Evolutionary conservation across 1,140 invertebrate genomes (phyloP), one percentile per base, ranked within the genome.

Genomic region (Drosophila baimaii): DNA sequence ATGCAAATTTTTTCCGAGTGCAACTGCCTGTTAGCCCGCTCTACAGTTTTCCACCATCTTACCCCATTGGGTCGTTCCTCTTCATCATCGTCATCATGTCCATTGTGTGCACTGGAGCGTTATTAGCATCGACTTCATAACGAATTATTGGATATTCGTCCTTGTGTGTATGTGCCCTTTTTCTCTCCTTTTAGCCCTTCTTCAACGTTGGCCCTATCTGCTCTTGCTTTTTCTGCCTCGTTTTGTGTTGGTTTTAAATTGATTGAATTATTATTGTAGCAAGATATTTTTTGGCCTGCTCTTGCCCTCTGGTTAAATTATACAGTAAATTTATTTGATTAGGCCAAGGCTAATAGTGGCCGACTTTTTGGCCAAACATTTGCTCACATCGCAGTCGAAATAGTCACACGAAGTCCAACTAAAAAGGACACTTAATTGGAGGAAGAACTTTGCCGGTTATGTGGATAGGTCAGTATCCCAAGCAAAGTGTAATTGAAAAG

Each of bases 111-210:
- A 86, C 41, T 86, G 75, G 54, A 88, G 68, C 79, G 80, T 86
- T 88, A 88, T 88, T 88, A 88, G 83, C 83, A 83, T 88, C 73
- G 83, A 88, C 83, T 88, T 88, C 73, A 88, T 88, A 88, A 88
- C 77, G 79, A 88, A 88, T 88, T 88, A 88, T 88, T 88, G 69
- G 84, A 80, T 77, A 69, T 82, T 82, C 63, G 51, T 68, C 77
- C 70, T 79, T 77, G 56, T 62, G 55, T 71, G 66, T 55, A 41
- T 54, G 31, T n/a, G n/a, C n/a, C 56, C 57, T 46, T 23, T 44
- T 31, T 57, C 17, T 35, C 19, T 21, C 29, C 27, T 56, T 41
- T 63, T 47, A 23, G n/a, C 47, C 15, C 39, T 57, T 52, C 15
- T 27, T 47, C 29, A 54, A 33, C 58, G 43, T 25, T 66, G 33